phyloP scores from a whole-genome alignment of 2,113 vertebrate genomes.

The Vombatus ursinus region DNA sequence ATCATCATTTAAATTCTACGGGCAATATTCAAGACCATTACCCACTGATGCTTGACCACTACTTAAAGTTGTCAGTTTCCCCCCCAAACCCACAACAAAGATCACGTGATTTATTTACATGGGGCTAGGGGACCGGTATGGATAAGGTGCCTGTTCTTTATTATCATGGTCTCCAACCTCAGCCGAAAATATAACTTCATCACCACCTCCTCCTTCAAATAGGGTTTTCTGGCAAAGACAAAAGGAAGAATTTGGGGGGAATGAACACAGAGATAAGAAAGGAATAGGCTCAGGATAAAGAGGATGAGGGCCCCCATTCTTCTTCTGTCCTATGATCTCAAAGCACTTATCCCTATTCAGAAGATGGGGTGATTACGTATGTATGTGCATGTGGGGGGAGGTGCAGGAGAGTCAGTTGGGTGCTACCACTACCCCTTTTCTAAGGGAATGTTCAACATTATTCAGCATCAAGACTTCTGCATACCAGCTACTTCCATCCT shows the following conservation, averaged over 20 bases:
- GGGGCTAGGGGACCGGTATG: conserved; percentile 48
- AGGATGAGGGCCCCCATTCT: neutral
- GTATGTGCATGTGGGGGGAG: neutral
- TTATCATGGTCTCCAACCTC: neutral
- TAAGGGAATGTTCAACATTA: neutral
- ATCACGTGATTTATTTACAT: conserved; percentile 77
- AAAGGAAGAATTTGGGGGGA: conserved; percentile 4
- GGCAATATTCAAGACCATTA: neutral
- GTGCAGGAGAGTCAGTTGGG: neutral
- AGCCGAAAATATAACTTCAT: neutral
- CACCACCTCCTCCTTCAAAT: conserved; percentile 10
- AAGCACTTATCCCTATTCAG: neutral
- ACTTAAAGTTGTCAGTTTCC: neutral
- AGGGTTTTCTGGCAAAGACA: conserved; percentile 38
- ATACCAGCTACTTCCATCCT: neutral
- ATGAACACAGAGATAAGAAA: neutral
- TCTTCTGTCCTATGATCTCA: neutral
- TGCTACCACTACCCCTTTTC: neutral
- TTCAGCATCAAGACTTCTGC: neutral
- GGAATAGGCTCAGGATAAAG: neutral
- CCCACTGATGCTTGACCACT: neutral
- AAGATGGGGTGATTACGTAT: neutral
- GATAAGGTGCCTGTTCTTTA: neutral
- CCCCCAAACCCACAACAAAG: conserved; percentile 57
- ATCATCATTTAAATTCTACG: neutral